Evolutionary conservation across 1,140 invertebrate genomes (phyloP), one percentile per base, ranked within the genome.

Genomic region (Ylistrum balloti): DNA sequence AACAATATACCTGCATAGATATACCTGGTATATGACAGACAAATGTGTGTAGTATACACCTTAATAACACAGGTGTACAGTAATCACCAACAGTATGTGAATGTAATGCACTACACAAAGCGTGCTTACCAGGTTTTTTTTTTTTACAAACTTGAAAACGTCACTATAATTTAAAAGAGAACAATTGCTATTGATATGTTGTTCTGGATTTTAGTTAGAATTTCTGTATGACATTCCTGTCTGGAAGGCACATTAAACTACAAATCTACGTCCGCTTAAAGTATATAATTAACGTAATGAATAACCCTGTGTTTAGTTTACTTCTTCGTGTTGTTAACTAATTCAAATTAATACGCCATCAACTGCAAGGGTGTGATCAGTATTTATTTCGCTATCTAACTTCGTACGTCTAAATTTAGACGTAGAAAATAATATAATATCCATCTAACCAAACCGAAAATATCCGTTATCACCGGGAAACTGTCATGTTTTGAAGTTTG

Each of bases 211-310:
- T n/a, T 74, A 28, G 56, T n/a, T 5, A 74, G n/a, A 74, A 74
- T 74, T 28, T 28, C 56, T 74, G 3, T 56, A 5, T 74, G n/a
- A 0, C 22, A 28, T 74, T 9, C 5, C 22, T 11, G 56, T 74
- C n/a, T n/a, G 28, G 56, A 28, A 45, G 20, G 41, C 41, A 45
- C 17, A 17, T 45, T 15, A 13, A 74, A 74, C 56, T n/a, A 74
- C 56, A 74, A 74, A 74, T 74, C 56, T 74, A 74, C 56, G 56
- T 74, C 56, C 22, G 28, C 56, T 28, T 74, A 74, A 74, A 28
- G 56, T 74, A 74, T 74, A 9, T 28, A 74, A 74, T 74, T 74
- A 74, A 74, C 56, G 56, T 74, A 74, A 74, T 74, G n/a, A 74
- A 74, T 74, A 28, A 28, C 22, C 56, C 56, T 17, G 56, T 74